Evolutionary conservation across 1,140 invertebrate genomes (phyloP), one percentile per base, ranked within the genome.

Genomic region (Patella vulgata): DNA sequence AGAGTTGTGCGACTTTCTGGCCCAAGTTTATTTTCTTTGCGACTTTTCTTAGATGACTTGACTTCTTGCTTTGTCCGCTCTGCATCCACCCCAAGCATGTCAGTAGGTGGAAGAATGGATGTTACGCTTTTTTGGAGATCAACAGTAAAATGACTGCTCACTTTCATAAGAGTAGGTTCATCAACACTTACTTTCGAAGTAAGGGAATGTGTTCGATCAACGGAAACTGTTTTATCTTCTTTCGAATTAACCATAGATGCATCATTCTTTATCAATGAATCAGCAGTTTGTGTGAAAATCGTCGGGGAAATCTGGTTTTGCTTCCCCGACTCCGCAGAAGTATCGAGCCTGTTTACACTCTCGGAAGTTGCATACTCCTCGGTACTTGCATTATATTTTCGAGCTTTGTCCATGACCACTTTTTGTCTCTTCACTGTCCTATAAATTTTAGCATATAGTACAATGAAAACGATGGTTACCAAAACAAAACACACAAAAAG

Each of bases 361-460:
- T 17, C 21, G 56, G 17, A 33, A 59, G 56, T 11, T 19, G 33
- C 1, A 42, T n/a, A n/a, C n/a, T n/a, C n/a, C n/a, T n/a, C n/a
- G n/a, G n/a, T n/a, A n/a, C n/a, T n/a, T n/a, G n/a, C n/a, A n/a
- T n/a, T n/a, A n/a, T n/a, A n/a, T n/a, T n/a, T n/a, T n/a, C n/a
- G n/a, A n/a, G n/a, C n/a, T n/a, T n/a, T n/a, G n/a, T n/a, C 43
- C 53, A 66, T 51, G 59, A 61, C 61, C 17, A 21, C 43, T 8
- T 31, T 27, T 42, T 66, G 64, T 9, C 64, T 27, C 8, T 55
- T 54, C 1, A 50, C 62, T 55, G 61, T 54, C 51, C 51, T 8
- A 58, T 54, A 61, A 9, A 66, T 60, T 5, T 42, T 0, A 8
- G 33, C 8, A 50, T 66, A 66, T 17, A 66, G 21, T 30, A 17